These are phyloP conservation scores for Octopus sinensis DNA, from an alignment of 1,140 invertebrate genomes.

Conservation along the genomic window DNA sequence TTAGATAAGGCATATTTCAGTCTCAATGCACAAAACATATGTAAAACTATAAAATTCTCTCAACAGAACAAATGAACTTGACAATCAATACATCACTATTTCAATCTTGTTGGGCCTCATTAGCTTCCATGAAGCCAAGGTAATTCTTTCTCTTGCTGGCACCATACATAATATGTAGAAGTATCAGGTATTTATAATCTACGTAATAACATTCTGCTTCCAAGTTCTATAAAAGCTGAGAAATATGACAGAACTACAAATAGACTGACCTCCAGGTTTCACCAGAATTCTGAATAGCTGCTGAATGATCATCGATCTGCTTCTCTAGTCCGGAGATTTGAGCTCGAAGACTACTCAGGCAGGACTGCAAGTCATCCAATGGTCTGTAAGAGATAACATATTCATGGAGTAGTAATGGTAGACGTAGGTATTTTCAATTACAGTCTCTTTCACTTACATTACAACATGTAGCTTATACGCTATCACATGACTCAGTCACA, in stretches of 20 bases:
- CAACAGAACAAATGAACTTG: not conserved
- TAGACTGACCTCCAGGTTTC: slow-evolving; percentile 39
- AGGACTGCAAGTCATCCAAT: slow-evolving; percentile 54
- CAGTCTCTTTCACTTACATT: too few species aligned
- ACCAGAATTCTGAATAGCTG: slow-evolving; percentile 39
- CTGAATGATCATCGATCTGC: slow-evolving; percentile 52
- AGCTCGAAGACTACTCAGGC: slow-evolving; percentile 51
- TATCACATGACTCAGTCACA: too few species aligned
- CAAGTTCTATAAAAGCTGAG: not conserved
- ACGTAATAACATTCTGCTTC: not conserved
- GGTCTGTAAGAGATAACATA: slow-evolving; percentile 41
- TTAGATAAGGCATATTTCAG: too few species aligned
- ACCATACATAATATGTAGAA: not conserved
- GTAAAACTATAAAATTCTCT: too few species aligned
- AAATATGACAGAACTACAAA: too few species aligned
- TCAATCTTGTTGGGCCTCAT: not conserved
- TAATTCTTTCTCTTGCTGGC: not conserved
- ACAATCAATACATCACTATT: not conserved
- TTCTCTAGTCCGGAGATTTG: slow-evolving; percentile 56
- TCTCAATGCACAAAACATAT: too few species aligned
- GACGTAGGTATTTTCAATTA: too few species aligned
- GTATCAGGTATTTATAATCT: too few species aligned
- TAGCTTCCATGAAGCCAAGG: not conserved
- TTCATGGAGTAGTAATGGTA: too few species aligned
- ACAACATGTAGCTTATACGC: too few species aligned